Percentiles rank a stretch among this genome's conserved stretches.
Evolutionary conservation across 2,113 vertebrate genomes (phyloP).

Genomic region (Agapornis roseicollis): DNA sequence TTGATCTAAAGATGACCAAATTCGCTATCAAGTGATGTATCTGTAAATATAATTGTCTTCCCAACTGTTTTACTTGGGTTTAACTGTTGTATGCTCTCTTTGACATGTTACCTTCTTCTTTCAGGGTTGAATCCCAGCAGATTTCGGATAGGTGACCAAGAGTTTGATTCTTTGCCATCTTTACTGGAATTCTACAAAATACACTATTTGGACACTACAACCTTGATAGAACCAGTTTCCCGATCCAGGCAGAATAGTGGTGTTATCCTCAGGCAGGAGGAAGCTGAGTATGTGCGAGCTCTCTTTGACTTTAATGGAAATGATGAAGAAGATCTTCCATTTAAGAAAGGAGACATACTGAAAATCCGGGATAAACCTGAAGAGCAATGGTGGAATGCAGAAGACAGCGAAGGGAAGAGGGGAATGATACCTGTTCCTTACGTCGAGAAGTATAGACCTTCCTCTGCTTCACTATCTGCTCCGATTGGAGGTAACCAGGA

Average conservation of each 20-base stretch:
- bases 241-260: constrained; percentile 87
- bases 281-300: constrained; percentile 89
- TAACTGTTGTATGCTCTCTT: background rate
- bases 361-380: constrained; percentile 95
- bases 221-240: constrained; percentile 94
- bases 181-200: constrained; percentile 99
- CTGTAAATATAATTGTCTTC: background rate
- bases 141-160: constrained; percentile 98
- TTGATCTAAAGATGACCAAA: background rate
- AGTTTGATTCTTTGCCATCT: constrained; percentile 94
- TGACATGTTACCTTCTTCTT: constrained; percentile 63
- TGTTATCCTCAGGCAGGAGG: constrained; percentile 86
- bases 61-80: background rate
- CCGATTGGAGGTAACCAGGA: constrained; percentile 89
- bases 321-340: constrained; percentile 97
- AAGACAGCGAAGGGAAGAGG: constrained; percentile 90
- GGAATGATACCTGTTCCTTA: constrained; percentile 99
- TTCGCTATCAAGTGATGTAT: background rate
- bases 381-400: constrained; percentile 99
- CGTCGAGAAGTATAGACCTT: constrained; percentile 94
- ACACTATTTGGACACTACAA: constrained; percentile 99
- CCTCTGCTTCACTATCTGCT: constrained; percentile 82
- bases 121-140: constrained; percentile 82
- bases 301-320: constrained; percentile 99
- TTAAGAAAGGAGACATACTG: constrained; percentile 95